phyloP scores from a whole-genome alignment of 2,113 vertebrate species.

The Pycnonotus jocosus region DNA sequence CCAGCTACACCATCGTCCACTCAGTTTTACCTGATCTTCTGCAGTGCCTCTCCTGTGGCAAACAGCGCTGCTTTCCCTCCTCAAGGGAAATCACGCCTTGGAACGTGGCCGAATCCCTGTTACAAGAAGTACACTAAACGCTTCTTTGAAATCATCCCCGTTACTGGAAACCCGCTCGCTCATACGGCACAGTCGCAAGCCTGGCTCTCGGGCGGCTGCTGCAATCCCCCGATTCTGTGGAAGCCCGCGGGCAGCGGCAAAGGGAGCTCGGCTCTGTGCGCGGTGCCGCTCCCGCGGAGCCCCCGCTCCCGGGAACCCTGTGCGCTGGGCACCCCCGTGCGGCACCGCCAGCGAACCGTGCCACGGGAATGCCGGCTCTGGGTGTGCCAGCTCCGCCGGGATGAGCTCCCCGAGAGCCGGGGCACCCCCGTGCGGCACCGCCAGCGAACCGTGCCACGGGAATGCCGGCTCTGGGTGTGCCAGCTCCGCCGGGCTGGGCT shows the following conservation, averaged over 20 bases:
- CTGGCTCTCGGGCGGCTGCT: background rate
- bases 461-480: background rate
- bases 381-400: background rate
- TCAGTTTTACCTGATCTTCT: background rate
- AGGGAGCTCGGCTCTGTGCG: background rate
- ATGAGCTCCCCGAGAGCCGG: background rate
- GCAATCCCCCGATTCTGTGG: background rate
- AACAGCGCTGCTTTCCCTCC: background rate
- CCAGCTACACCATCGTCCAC: background rate
- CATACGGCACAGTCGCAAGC: background rate
- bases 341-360: background rate
- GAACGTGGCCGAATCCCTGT: background rate
- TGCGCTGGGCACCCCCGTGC: background rate
- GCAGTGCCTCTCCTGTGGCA: background rate
- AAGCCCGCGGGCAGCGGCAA: background rate
- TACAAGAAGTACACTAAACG: background rate
- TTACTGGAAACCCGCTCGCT: background rate
- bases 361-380: rapidly evolving
- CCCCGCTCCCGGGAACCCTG: background rate
- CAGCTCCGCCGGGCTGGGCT: background rate
- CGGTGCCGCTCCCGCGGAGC: background rate
- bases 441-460: rapidly evolving
- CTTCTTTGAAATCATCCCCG: background rate
- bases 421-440: background rate
- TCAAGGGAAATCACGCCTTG: background rate